Evolutionary conservation across 2,797 vertebrate genomes (phyloP).

Genomic region (Jordanella pulchra): DNA sequence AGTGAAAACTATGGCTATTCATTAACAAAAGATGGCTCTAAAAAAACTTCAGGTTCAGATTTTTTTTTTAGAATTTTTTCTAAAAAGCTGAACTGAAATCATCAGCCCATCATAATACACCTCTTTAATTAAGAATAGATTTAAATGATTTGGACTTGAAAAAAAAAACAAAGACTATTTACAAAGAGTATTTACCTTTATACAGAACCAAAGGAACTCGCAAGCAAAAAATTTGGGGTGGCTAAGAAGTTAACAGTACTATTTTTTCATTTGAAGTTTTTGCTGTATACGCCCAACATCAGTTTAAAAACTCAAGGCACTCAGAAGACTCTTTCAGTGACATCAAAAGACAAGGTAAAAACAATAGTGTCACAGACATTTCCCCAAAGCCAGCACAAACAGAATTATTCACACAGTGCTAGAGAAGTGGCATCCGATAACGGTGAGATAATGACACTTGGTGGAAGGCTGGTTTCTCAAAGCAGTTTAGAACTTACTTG

Average conservation of each 20-base stretch:
- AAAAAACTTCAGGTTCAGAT: conserved; percentile 19
- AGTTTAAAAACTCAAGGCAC: conserved; percentile 70
- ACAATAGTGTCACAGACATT: conserved; percentile 80
- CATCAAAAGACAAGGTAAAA: conserved; percentile 81
- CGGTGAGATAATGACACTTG: conserved; percentile 79
- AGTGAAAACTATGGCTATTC: no score
- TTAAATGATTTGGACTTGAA: conserved; percentile 34
- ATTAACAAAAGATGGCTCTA: conserved; percentile 34
- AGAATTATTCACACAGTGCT: conserved; percentile 82
- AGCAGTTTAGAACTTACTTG: conserved; percentile 73
- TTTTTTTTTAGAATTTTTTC: conserved; percentile 15
- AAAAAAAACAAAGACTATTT: conserved; percentile 47
- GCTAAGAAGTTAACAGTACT: conserved; percentile 58
- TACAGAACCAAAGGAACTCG: conserved; percentile 44
- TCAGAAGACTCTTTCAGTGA: conserved; percentile 74
- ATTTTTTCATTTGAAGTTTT: conserved; percentile 68
- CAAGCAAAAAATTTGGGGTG: conserved; percentile 64
- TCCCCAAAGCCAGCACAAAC: conserved; percentile 81
- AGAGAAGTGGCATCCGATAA: conserved; percentile 75
- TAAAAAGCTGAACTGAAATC: conserved; percentile 30
- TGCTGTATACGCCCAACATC: conserved; percentile 68
- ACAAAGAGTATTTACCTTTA: conserved; percentile 60
- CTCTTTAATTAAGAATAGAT: conserved; percentile 40
- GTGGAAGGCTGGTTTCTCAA: conserved; percentile 77
- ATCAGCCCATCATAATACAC: conserved; percentile 30